phyloP scores from a whole-genome alignment of 35 echinoderm and acorn worm genomes.

The Ptychodera flava region DNA sequence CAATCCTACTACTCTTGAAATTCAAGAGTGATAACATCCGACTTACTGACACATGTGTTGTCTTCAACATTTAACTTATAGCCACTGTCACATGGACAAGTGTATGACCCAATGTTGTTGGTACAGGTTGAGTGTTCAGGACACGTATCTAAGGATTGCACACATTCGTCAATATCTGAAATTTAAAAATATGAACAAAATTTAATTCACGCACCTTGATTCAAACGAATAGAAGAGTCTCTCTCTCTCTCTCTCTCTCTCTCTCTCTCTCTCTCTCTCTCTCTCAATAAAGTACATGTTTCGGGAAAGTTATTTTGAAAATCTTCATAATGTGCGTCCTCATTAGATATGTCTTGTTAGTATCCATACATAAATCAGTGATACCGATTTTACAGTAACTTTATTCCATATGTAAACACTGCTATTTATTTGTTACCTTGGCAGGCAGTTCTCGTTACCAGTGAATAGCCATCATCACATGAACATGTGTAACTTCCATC shows the following conservation, averaged over 20 bases:
- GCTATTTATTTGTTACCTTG: conserved; percentile 18
- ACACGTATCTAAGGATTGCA: conserved; percentile 24
- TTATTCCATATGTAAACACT: background rate
- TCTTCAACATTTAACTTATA: too few relatives aligned
- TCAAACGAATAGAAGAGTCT: too few relatives aligned
- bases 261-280: too few relatives aligned
- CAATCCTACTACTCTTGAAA: too few relatives aligned
- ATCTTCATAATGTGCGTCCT: conserved; percentile 36
- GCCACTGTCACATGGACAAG: too few relatives aligned
- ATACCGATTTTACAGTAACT: background rate
- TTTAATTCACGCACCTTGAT: conserved; percentile 28
- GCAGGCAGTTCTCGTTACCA: conserved; percentile 12
- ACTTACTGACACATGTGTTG: too few relatives aligned
- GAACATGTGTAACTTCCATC: conserved; percentile 23
- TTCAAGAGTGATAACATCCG: too few relatives aligned
- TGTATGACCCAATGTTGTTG: too few relatives aligned
- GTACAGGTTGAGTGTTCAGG: too few relatives aligned
- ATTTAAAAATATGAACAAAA: conserved; percentile 30
- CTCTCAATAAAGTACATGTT: too few relatives aligned
- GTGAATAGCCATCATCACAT: conserved; percentile 24
- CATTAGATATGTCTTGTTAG: background rate
- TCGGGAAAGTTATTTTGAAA: conserved; percentile 60
- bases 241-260: too few relatives aligned
- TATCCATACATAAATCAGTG: conserved; percentile 34
- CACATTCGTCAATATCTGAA: conserved; percentile 20